phyloP scores from a whole-genome alignment of 64 coral and sea anemone species.

The Exaiptasia diaphana region DNA sequence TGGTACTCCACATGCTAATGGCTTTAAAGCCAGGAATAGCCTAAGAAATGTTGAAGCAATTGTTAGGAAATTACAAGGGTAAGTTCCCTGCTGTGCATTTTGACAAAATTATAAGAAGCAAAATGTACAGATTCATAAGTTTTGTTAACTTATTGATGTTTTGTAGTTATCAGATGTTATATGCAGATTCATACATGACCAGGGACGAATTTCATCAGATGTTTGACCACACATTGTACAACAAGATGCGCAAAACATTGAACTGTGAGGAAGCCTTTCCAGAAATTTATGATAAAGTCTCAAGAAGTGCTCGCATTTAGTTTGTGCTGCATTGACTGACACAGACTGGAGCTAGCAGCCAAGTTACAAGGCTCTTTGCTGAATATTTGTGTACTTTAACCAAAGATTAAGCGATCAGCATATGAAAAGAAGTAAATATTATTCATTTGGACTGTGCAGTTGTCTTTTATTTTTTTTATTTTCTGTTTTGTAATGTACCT shows the following conservation, averaged over 20 bases:
- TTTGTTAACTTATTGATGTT: no score
- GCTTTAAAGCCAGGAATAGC: slow-evolving; percentile 17
- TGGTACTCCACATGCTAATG: slow-evolving; percentile 28
- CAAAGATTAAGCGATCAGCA: no score
- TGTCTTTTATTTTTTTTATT: no score
- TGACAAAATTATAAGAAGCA: no score
- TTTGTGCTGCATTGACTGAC: neutral
- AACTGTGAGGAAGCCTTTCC: slow-evolving; percentile 41
- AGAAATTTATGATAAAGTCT: slow-evolving; percentile 57
- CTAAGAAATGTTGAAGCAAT: slow-evolving; percentile 54
- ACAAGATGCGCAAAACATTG: slow-evolving; percentile 25
- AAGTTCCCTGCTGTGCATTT: neutral
- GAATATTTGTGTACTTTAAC: neutral
- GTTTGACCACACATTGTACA: slow-evolving; percentile 59
- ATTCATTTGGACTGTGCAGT: no score
- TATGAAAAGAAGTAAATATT: no score
- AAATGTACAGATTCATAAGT: no score
- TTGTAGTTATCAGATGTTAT: slow-evolving; percentile 66
- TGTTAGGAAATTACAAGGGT: slow-evolving; percentile 43
- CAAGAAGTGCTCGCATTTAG: slow-evolving; percentile 21
- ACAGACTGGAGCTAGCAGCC: neutral
- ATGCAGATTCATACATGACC: slow-evolving; percentile 65
- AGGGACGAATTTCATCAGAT: slow-evolving; percentile 64
- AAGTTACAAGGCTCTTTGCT: neutral
- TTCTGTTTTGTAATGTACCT: no score